These are phyloP conservation scores for Papilio helenus DNA, from an alignment of 1,140 invertebrate species.

Conservation along the genomic window DNA sequence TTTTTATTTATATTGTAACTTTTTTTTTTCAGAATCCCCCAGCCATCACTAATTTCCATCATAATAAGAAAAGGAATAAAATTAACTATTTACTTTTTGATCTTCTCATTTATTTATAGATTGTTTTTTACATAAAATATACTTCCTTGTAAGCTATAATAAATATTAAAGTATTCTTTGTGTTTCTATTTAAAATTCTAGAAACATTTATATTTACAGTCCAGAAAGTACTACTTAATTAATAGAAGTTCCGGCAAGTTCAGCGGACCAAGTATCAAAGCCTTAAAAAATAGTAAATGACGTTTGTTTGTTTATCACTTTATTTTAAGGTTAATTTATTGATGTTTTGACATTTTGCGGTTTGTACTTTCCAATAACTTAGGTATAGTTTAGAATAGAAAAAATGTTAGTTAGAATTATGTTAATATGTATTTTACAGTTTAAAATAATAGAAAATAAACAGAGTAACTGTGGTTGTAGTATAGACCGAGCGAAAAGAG, in stretches of 20 bases:
- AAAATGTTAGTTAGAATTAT: conserved; percentile 38
- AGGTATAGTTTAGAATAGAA: conserved; percentile 37
- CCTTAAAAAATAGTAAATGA: neutral
- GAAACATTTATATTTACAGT: neutral
- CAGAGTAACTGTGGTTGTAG: conserved; percentile 66
- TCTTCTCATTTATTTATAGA: conserved; percentile 71
- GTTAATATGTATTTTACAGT: conserved; percentile 49
- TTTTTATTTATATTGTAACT: conserved; percentile 28
- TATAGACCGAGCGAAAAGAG: conserved; percentile 50
- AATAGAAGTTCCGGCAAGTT: too few species aligned
- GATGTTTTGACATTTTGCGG: conserved; percentile 31
- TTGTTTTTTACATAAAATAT: conserved; percentile 64
- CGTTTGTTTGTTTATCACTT: conserved; percentile 19
- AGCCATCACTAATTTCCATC: conserved; percentile 51
- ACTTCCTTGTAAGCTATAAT: conserved; percentile 29
- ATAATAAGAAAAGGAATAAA: conserved; percentile 64
- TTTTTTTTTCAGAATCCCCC: conserved; percentile 65
- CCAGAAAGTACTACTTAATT: too few species aligned
- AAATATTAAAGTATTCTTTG: neutral
- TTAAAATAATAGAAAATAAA: conserved; percentile 53
- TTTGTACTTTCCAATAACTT: conserved; percentile 34
- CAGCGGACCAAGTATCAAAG: neutral
- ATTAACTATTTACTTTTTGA: conserved; percentile 66
- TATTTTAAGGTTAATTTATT: conserved; percentile 14
- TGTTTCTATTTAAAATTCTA: neutral